Conservation (phyloP, 2,113 vertebrate species). For the Plectropomus leopardus region DNA sequence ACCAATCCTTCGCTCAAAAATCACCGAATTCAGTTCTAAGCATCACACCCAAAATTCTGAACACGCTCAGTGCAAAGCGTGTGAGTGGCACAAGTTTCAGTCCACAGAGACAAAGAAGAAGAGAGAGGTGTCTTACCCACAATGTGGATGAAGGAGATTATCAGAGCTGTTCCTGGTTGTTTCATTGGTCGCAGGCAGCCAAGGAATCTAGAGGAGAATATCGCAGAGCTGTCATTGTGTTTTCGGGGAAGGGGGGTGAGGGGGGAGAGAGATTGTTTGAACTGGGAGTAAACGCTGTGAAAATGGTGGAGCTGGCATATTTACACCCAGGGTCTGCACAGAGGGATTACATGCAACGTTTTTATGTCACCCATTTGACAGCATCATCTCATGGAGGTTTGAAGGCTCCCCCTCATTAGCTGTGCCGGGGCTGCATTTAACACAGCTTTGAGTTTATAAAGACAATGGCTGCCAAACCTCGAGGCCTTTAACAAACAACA, state of each 20-base stretch:
- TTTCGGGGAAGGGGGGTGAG: constrained; percentile 52
- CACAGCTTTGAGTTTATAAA: constrained; percentile 77
- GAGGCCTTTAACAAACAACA: constrained; percentile 72
- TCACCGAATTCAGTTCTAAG: constrained; percentile 40
- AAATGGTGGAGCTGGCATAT: constrained; percentile 84
- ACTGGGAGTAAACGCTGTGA: constrained; percentile 80
- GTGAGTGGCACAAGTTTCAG: constrained; percentile 72
- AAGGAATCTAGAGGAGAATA: constrained; percentile 71
- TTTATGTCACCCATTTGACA: constrained; percentile 81
- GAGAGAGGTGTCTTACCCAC: constrained; percentile 71
- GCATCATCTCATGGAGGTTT: constrained; percentile 76
- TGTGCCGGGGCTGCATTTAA: constrained; percentile 73
- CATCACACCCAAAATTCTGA: constrained; percentile 50
- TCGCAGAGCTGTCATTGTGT: constrained; percentile 80
- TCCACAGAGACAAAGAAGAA: constrained; percentile 67
- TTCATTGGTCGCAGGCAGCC: constrained; percentile 73
- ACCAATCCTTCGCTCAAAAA: constrained; percentile 21
- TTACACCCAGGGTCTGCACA: constrained; percentile 78
- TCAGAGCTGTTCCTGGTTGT: constrained; percentile 79
- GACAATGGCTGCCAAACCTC: constrained; percentile 76
- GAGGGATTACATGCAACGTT: constrained; percentile 77
- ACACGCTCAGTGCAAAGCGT: constrained; percentile 50
- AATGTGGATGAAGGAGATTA: constrained; percentile 74
- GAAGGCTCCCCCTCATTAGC: constrained; percentile 80
- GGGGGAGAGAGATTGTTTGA: constrained; percentile 78